These are phyloP conservation scores for Amphipyra tragopoginis DNA, from an alignment of 2,888 invertebrate genomes.

Conservation along the genomic window DNA sequence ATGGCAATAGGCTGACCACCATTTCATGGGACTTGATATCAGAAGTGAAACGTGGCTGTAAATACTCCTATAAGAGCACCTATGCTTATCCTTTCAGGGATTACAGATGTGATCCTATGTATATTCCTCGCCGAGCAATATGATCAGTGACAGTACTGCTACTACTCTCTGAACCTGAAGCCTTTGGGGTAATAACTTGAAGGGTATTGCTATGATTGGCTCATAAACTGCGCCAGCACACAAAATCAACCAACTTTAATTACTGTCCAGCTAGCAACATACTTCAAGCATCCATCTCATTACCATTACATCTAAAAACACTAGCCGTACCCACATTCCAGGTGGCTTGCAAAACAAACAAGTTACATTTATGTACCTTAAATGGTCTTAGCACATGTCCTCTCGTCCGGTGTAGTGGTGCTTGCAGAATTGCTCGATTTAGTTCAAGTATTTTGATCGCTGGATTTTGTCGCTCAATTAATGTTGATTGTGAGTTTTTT, in stretches of 20 bases:
- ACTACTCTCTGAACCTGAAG: too few species aligned
- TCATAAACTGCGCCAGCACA: not conserved
- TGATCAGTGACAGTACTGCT: too few species aligned
- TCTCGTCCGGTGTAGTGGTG: slow-evolving; percentile 57
- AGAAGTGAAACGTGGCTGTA: too few species aligned
- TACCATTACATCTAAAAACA: slow-evolving; percentile 59
- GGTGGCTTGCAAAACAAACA: slow-evolving; percentile 71
- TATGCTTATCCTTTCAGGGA: too few species aligned
- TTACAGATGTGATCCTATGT: too few species aligned
- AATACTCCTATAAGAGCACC: too few species aligned
- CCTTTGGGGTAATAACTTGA: too few species aligned
- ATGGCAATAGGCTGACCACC: too few species aligned
- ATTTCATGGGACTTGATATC: too few species aligned
- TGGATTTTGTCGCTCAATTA: slow-evolving; percentile 26
- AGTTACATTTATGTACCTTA: slow-evolving; percentile 70
- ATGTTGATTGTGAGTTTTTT: not conserved
- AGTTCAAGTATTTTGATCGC: slow-evolving; percentile 15
- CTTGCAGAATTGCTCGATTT: slow-evolving; percentile 29
- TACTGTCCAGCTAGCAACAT: slow-evolving; percentile 26
- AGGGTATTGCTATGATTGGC: too few species aligned
- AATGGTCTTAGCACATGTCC: slow-evolving; percentile 78
- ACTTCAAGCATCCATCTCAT: slow-evolving; percentile 40
- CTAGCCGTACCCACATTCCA: slow-evolving; percentile 71
- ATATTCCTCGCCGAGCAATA: too few species aligned
- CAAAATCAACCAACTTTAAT: slow-evolving; percentile 38